Evolutionary conservation across 2,888 invertebrate genomes (phyloP).

Genomic region (Ennomos erosarius): DNA sequence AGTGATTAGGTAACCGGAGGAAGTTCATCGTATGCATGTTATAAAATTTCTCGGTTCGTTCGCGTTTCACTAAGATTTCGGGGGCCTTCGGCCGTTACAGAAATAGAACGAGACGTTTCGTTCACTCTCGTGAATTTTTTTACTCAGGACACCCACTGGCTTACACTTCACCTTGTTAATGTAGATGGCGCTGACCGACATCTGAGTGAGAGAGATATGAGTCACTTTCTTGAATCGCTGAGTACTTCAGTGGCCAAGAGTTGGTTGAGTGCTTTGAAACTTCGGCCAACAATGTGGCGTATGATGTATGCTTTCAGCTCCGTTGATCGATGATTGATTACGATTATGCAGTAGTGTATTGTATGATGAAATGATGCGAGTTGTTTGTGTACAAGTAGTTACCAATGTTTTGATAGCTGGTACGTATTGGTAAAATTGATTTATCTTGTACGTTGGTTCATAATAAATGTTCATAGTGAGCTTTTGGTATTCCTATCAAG

Average conservation of each 20-base stretch:
- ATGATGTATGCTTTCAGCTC: conserved; percentile 50
- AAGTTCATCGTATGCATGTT: conserved; percentile 62
- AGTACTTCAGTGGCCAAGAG: conserved; percentile 44
- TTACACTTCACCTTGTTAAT: conserved; percentile 80
- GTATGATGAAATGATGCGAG: not conserved
- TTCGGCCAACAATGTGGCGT: conserved; percentile 40
- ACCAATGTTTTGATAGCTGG: too few species aligned
- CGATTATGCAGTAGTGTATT: conserved; percentile 5
- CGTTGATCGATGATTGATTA: conserved; percentile 35
- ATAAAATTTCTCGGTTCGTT: conserved; percentile 57
- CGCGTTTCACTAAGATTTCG: conserved; percentile 55
- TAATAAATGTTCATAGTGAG: too few species aligned
- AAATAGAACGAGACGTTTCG: conserved; percentile 81
- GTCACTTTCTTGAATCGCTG: conserved; percentile 56
- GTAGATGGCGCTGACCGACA: conserved; percentile 80
- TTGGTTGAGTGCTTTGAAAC: conserved; percentile 35
- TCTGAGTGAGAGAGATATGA: conserved; percentile 63
- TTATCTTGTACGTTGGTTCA: too few species aligned
- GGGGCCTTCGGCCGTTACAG: conserved; percentile 75
- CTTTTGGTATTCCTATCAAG: too few species aligned
- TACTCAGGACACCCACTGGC: conserved; percentile 78
- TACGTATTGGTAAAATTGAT: too few species aligned
- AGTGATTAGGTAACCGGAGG: conserved; percentile 70
- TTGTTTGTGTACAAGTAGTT: too few species aligned
- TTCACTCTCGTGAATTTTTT: conserved; percentile 80